These are phyloP conservation scores for Phalacrocorax carbo DNA, from an alignment of 2,113 vertebrate species.

Conservation along the genomic window DNA sequence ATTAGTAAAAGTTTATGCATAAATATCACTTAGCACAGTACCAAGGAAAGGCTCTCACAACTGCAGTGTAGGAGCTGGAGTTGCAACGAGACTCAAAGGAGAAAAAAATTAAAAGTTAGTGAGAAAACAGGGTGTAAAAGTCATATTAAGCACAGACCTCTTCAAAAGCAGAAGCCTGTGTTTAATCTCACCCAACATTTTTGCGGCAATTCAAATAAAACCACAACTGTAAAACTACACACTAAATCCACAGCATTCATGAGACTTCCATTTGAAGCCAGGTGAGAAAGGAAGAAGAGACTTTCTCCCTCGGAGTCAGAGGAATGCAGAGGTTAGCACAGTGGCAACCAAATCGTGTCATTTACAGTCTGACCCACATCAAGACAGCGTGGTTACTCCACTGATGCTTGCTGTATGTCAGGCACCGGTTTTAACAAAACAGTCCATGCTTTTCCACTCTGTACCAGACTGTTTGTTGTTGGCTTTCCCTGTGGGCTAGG, in stretches of 20 bases:
- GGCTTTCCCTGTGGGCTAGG: not conserved
- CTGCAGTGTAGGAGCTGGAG: not conserved
- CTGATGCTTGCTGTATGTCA: rapidly evolving
- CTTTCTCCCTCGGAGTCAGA: conserved; percentile 6
- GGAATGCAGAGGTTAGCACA: not conserved
- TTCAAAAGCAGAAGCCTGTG: conserved; percentile 27
- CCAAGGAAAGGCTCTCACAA: conserved; percentile 7
- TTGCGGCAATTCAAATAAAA: conserved; percentile 50
- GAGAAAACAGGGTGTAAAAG: conserved; percentile 52
- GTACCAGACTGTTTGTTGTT: not conserved
- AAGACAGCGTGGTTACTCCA: not conserved
- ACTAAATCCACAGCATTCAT: not conserved
- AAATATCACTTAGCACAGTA: conserved; percentile 9
- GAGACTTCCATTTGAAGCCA: conserved; percentile 40
- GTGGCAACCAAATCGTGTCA: not conserved
- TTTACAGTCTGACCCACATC: conserved; percentile 34
- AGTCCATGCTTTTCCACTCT: not conserved
- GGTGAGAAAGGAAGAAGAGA: conserved; percentile 17
- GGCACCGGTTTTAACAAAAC: not conserved
- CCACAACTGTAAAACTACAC: conserved; percentile 29
- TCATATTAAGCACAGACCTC: not conserved
- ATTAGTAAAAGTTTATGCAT: conserved; percentile 43
- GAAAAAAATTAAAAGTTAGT: conserved; percentile 34
- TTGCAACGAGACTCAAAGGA: conserved; percentile 6
- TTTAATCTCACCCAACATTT: conserved; percentile 57